Evolutionary conservation across 1,140 invertebrate genomes (phyloP).

Genomic region (silkworm (Bombyx mori)): DNA sequence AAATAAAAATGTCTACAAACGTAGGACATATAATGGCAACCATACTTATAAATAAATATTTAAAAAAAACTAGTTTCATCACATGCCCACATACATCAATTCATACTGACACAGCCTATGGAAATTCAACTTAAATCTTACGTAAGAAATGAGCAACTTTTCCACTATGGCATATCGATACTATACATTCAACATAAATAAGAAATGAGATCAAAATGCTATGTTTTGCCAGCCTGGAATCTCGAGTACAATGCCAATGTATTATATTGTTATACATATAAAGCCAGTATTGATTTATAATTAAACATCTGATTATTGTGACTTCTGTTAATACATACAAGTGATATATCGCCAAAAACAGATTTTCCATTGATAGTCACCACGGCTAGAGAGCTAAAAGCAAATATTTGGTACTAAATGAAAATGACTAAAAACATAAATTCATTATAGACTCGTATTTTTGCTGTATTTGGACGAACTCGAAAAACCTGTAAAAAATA

Average conservation of each 20-base stretch:
- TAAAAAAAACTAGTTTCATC: too few species aligned
- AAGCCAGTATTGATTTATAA: too few species aligned
- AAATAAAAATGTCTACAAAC: constrained; percentile 1
- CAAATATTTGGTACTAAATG: constrained; percentile 40
- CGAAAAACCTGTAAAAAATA: constrained; percentile 32
- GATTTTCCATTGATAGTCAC: not conserved
- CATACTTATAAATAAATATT: constrained; percentile 2
- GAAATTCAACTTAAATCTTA: constrained; percentile 34
- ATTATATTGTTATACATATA: too few species aligned
- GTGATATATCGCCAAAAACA: too few species aligned
- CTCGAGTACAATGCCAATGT: too few species aligned
- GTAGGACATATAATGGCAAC: not conserved
- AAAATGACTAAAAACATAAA: constrained; percentile 33
- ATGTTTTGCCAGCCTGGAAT: not conserved
- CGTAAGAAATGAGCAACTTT: constrained; percentile 45
- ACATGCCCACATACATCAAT: constrained; percentile 4
- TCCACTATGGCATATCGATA: constrained; percentile 51
- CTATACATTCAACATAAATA: constrained; percentile 50
- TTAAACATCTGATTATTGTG: too few species aligned
- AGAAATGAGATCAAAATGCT: constrained; percentile 62
- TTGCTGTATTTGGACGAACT: constrained; percentile 21
- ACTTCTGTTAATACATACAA: too few species aligned
- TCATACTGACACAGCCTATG: constrained; percentile 23
- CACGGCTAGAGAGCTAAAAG: constrained; percentile 48
- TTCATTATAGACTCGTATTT: constrained; percentile 10